Conservation (phyloP, 2,888 invertebrate genomes). For the Drosophila sordidula region DNA sequence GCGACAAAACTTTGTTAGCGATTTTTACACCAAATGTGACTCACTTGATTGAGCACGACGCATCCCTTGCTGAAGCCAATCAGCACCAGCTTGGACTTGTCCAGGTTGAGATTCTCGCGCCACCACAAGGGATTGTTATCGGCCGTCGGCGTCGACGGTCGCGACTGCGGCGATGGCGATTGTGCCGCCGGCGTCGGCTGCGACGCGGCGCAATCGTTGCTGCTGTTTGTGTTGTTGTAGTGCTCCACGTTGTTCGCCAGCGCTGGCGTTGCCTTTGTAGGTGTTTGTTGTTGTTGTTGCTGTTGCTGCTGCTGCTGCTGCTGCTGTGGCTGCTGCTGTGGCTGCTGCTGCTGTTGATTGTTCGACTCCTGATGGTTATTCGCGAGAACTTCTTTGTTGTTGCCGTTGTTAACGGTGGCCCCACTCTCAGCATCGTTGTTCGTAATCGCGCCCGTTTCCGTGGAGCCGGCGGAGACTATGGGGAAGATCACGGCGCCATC, state of each 20-base stretch:
- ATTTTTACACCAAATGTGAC: constrained; percentile 84
- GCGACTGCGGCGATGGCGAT: constrained; percentile 57
- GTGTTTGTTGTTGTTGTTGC: constrained; percentile 8
- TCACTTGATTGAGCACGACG: constrained; percentile 93
- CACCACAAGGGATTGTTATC: constrained; percentile 87
- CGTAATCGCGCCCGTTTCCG: constrained; percentile 30
- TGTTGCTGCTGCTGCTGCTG: constrained; percentile 44
- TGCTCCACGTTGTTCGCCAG: constrained; percentile 61
- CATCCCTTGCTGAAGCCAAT: constrained; percentile 97
- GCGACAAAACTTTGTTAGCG: constrained; percentile 52
- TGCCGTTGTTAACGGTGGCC: constrained; percentile 48
- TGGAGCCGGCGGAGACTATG: constrained; percentile 44
- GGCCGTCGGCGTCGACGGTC: constrained; percentile 55
- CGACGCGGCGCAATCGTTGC: constrained; percentile 56
- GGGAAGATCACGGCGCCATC: constrained; percentile 83
- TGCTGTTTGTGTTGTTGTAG: constrained; percentile 44
- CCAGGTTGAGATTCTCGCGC: constrained; percentile 87
- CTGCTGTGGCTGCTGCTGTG: constrained; percentile 45
- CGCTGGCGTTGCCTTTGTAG: constrained; percentile 16
- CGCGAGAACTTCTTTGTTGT: constrained; percentile 37
- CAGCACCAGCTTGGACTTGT: constrained; percentile 87
- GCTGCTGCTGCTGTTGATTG: constrained; percentile 44
- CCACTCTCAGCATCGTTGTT: constrained; percentile 51
- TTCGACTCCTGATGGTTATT: constrained; percentile 48
- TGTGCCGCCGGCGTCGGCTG: constrained; percentile 59